Conservation (phyloP, 2,113 vertebrate genomes). For the Emydura subglobosa region DNA sequence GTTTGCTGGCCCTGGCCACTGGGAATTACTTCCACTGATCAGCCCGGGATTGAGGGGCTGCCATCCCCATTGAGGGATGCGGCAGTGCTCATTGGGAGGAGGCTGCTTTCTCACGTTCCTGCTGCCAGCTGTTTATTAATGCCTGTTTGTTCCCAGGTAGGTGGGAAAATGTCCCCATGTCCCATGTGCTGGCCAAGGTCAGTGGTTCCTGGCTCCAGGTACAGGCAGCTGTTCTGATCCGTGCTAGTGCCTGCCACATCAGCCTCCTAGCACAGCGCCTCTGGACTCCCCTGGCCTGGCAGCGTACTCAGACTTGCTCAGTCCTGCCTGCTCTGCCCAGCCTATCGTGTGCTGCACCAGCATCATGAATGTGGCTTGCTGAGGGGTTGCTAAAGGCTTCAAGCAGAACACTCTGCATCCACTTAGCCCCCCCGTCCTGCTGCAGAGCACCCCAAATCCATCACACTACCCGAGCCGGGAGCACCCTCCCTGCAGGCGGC, state of each 20-base stretch:
- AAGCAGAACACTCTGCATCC: not conserved
- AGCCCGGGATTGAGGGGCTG: too few species aligned
- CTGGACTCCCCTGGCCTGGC: too few species aligned
- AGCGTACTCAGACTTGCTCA: too few species aligned
- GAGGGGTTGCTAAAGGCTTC: not conserved
- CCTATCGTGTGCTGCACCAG: too few species aligned
- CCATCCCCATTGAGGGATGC: not conserved
- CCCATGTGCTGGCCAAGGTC: too few species aligned
- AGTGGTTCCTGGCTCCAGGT: not conserved
- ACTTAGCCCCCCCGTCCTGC: too few species aligned
- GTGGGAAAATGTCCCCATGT: too few species aligned
- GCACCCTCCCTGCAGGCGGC: too few species aligned
- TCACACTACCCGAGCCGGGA: too few species aligned
- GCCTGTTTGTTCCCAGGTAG: not conserved
- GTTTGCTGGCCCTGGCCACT: not conserved
- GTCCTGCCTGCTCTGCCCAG: not conserved
- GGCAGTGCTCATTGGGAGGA: not conserved
- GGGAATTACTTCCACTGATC: not conserved
- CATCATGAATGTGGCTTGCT: not conserved
- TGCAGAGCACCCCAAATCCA: not conserved
- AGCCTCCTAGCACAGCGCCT: not conserved
- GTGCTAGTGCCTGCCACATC: fast-evolving
- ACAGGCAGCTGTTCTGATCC: too few species aligned
- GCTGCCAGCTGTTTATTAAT: too few species aligned
- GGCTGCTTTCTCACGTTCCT: not conserved